Conservation (phyloP, 2,888 invertebrate genomes). For the Apotomis turbidana region DNA sequence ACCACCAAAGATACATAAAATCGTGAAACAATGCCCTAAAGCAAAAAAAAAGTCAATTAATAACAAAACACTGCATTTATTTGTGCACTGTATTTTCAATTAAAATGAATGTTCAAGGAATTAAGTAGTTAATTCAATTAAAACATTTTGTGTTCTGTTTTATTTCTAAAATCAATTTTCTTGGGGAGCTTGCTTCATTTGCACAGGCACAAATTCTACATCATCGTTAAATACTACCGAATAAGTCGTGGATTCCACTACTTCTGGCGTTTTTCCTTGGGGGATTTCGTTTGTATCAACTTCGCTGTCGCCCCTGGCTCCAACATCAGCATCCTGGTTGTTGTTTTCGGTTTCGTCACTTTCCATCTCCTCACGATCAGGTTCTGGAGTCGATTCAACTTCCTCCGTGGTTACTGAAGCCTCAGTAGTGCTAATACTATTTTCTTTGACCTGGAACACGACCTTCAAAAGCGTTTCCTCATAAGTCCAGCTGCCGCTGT, state of each 20-base stretch:
- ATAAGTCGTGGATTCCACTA: constrained; percentile 70
- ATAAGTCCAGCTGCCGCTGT: constrained; percentile 65
- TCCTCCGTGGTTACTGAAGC: constrained; percentile 45
- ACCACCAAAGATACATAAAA: no score
- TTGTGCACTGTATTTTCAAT: no score
- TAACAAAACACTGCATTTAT: no score
- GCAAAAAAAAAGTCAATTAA: no score
- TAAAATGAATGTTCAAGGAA: no score
- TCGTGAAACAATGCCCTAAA: no score
- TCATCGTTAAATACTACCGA: constrained; percentile 69
- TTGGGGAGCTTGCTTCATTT: constrained; percentile 7
- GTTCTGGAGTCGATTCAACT: constrained; percentile 42
- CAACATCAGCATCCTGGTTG: constrained; percentile 58
- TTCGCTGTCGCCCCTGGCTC: constrained; percentile 49
- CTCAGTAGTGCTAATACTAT: constrained; percentile 1
- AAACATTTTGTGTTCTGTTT: not conserved
- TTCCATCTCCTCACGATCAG: constrained; percentile 62
- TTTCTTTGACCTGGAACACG: constrained; percentile 57
- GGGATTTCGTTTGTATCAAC: constrained; percentile 60
- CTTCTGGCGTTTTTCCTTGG: constrained; percentile 1
- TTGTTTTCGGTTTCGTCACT: constrained; percentile 42
- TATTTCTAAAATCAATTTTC: not conserved
- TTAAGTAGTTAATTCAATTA: no score
- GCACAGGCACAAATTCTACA: constrained; percentile 69
- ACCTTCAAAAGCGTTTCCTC: constrained; percentile 59